Evolutionary conservation across 2,113 vertebrate species (phyloP).

Genomic region (Pomatorhinus ruficollis): DNA sequence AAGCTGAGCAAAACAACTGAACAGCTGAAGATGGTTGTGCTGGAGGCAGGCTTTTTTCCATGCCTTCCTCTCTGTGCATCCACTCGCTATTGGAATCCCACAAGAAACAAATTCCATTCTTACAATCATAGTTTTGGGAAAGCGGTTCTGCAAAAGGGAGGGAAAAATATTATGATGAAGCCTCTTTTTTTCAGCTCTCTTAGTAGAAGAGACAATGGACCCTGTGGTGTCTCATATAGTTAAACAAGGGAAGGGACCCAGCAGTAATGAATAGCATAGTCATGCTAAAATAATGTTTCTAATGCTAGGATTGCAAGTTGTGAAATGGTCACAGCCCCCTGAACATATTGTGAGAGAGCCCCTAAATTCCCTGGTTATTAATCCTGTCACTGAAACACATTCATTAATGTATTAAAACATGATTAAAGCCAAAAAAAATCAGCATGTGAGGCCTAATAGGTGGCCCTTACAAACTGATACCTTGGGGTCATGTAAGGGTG

Average conservation of each 20-base stretch:
- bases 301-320: neutral
- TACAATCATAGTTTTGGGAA: neutral
- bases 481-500: neutral
- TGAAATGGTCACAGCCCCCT: neutral
- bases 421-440: neutral
- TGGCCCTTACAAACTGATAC: neutral
- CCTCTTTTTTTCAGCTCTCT: neutral
- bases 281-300: neutral
- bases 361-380: neutral
- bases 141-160: neutral
- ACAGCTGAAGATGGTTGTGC: constrained; percentile 14
- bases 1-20: constrained; percentile 32
- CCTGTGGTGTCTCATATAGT: neutral
- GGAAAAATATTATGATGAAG: neutral
- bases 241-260: neutral
- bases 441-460: neutral
- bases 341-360: neutral
- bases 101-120: constrained; percentile 17
- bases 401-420: neutral
- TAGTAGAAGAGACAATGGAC: neutral
- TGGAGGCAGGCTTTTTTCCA: neutral
- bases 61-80: neutral
- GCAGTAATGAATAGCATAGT: neutral
- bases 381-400: neutral
- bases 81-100: neutral